phyloP scores from a whole-genome alignment of 1,140 invertebrate genomes.

The Hyposmocoma kahamanoa region DNA sequence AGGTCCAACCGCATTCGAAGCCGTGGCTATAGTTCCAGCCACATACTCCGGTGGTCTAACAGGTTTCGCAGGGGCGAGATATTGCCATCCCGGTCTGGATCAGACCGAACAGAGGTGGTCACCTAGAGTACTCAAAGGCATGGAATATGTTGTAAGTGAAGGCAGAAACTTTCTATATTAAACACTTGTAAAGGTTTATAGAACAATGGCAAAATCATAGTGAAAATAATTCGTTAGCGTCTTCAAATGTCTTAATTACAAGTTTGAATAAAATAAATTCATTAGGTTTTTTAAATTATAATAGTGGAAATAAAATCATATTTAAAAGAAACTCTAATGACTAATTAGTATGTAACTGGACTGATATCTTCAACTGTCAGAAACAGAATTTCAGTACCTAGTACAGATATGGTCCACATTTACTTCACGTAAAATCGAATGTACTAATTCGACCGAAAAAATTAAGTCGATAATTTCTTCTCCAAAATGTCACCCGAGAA shows the following conservation, averaged over 20 bases:
- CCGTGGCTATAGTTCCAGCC: slow-evolving; percentile 73
- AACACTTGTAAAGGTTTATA: background rate
- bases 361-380: no score
- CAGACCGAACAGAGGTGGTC: slow-evolving; percentile 73
- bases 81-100: slow-evolving; percentile 79
- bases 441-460: no score
- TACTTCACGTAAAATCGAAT: no score
- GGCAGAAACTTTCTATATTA: background rate
- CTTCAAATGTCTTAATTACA: background rate
- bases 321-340: background rate
- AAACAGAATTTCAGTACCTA: no score
- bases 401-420: no score
- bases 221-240: no score
- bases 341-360: background rate
- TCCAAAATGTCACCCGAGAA: no score
- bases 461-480: no score
- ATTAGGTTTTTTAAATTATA: background rate
- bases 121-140: slow-evolving; percentile 74
- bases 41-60: slow-evolving; percentile 50
- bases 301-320: background rate
- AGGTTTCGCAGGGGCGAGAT: slow-evolving; percentile 66
- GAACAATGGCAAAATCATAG: background rate
- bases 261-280: background rate
- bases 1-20: slow-evolving; percentile 75
- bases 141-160: slow-evolving; percentile 67